Percentiles rank a stretch among this genome's conserved stretches.
phyloP scores from a whole-genome alignment of 2,113 vertebrate species.

The Lepus europaeus region DNA sequence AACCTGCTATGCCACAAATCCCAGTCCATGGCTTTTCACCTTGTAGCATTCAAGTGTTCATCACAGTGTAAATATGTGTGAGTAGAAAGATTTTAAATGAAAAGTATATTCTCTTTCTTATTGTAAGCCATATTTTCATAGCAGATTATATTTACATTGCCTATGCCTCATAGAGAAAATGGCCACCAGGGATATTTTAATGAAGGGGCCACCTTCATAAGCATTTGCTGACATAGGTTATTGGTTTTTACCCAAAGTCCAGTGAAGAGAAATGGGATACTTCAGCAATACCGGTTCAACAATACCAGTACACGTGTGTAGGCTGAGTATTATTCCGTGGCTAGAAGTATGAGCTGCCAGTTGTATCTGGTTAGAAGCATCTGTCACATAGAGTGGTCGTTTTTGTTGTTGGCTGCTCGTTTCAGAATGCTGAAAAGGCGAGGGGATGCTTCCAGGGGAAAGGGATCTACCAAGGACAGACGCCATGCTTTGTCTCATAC shows the following conservation, averaged over 20 bases:
- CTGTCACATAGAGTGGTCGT: not conserved
- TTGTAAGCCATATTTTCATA: not conserved
- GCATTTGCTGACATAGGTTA: conserved; percentile 7
- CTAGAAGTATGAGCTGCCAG: not conserved
- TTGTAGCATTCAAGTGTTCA: not conserved
- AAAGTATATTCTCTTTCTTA: not conserved
- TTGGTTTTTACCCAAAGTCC: conserved; percentile 50
- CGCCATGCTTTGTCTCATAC: not conserved
- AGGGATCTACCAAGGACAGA: not conserved
- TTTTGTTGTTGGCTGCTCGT: not conserved
- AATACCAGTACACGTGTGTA: not conserved
- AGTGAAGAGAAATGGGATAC: not conserved
- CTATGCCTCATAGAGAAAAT: not conserved
- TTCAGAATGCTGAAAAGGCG: not conserved
- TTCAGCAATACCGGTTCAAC: conserved; percentile 15
- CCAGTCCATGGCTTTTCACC: not conserved
- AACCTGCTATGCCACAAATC: too few relatives aligned
- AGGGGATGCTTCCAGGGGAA: not conserved
- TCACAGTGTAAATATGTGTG: not conserved
- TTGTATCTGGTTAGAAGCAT: not conserved
- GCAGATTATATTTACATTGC: not conserved
- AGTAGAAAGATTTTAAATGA: not conserved
- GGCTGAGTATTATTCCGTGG: not conserved
- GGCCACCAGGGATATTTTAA: not conserved
- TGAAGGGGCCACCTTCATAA: not conserved